These are phyloP conservation scores for Paracanthobrama guichenoti DNA, from an alignment of 2,113 vertebrate genomes.

Conservation along the genomic window DNA sequence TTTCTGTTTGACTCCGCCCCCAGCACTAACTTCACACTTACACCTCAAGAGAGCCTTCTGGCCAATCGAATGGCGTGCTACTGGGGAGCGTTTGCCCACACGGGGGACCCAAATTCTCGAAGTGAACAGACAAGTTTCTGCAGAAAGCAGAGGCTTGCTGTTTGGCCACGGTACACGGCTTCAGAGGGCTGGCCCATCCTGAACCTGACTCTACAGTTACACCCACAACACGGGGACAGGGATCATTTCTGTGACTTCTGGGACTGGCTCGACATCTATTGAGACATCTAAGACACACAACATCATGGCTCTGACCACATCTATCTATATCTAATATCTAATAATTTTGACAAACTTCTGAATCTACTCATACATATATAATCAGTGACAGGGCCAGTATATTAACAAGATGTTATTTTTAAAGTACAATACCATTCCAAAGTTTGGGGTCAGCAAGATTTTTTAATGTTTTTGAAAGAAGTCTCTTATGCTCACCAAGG, in stretches of 20 bases:
- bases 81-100: slow-evolving; percentile 75
- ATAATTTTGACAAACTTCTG: background rate
- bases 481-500: background rate
- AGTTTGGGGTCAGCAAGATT: no score
- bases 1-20: slow-evolving; percentile 73
- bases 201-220: slow-evolving; percentile 73
- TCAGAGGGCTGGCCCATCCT: slow-evolving; percentile 67
- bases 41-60: slow-evolving; percentile 66
- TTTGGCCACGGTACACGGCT: slow-evolving; percentile 69
- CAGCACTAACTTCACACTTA: slow-evolving; percentile 72
- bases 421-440: background rate
- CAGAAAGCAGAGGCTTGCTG: slow-evolving; percentile 61
- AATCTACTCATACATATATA: background rate
- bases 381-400: background rate
- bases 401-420: background rate
- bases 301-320: no score
- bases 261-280: slow-evolving; percentile 76
- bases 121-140: slow-evolving; percentile 69
- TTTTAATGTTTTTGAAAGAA: background rate
- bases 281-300: background rate
- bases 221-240: slow-evolving; percentile 66
- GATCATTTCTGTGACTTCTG: slow-evolving; percentile 77
- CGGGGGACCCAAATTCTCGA: slow-evolving; percentile 66
- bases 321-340: background rate
- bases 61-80: slow-evolving; percentile 75